Evolutionary conservation across 2,797 vertebrate species (phyloP), one percentile per base, ranked within the genome.

Genomic region (Oryzias sinensis): DNA sequence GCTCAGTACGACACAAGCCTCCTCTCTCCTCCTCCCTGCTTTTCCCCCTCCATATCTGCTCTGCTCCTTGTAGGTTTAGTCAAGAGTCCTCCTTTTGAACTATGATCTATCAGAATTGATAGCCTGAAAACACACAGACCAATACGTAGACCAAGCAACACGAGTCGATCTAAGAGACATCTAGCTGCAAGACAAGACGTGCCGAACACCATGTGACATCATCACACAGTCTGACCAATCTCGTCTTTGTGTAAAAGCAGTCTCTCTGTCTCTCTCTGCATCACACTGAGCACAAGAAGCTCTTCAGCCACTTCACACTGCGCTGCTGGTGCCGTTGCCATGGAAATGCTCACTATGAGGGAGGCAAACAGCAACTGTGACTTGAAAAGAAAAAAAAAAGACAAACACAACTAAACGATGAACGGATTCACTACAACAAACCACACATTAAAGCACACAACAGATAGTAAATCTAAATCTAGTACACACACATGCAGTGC

Each of bases 271-370:
- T 9, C 43, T 67, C 47, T 61, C 61, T 56, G 52, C 65, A 53
- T 80, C 80, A 78, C 58, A 49, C 76, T 56, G 76, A 86, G 79
- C 76, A 53, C 64, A 55, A 57, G 59, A 18, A 87, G 76, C 85
- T 81, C 76, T 70, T 71, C 79, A 62, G 82, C 80, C 80, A 86
- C 90, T 90, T 91, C 90, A 90, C 87, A 84, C 90, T 85, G 91
- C 14, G 79, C 87, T 81, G 85, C 90, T 87, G 79, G 84, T 84
- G 88, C 77, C 70, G 90, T 93, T 90, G 54, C 88, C 84, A 89
- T 89, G 89, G 86, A 1, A 59, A 93, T 72, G 55, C 76, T 79
- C 87, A 83, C 87, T 82, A 82, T 58, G 80, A 87, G 85, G 51
- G 66, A 84, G 85, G 85, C 84, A 88, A 88, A 91, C 90, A 90